A percentile compares a stretch with the other conserved stretches of the same genome.
Conservation (phyloP, 2,888 invertebrate species). For the Tanypteryx hageni region DNA sequence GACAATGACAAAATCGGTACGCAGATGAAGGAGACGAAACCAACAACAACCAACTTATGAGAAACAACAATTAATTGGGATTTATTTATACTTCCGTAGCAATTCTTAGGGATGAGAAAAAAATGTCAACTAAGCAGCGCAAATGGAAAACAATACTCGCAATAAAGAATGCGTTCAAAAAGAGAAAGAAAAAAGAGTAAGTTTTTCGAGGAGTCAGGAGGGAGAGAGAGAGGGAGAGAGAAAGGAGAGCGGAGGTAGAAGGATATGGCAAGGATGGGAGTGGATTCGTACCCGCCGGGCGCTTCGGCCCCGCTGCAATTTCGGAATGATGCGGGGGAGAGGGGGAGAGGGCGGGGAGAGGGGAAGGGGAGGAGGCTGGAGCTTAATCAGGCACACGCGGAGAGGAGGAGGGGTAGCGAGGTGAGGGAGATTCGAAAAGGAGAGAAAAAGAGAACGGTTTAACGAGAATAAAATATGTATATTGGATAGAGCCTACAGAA, state of each 20-base stretch:
- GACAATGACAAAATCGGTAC: no score
- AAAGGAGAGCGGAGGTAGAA: background rate
- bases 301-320: conserved; percentile 40
- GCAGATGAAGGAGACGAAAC: no score
- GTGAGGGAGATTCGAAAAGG: background rate
- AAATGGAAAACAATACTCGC: no score
- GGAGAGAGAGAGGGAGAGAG: background rate
- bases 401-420: background rate
- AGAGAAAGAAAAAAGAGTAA: no score
- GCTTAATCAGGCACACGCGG: conserved; percentile 36
- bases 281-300: conserved; percentile 26
- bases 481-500: conserved; percentile 2
- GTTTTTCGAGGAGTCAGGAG: background rate
- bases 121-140: no score
- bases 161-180: no score
- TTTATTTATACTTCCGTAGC: no score
- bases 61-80: no score
- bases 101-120: no score
- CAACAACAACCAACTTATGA: no score
- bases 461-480: conserved; percentile 54
- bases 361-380: background rate
- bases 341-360: background rate
- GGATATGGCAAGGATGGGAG: background rate
- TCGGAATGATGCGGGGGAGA: conserved; percentile 5
- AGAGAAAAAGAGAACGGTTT: conserved; percentile 20